Percentiles rank a stretch among this genome's conserved stretches.
These are phyloP conservation scores for Paelopatides confundens DNA, from an alignment of 53 echinoderm and acorn worm species.

Conservation along the genomic window DNA sequence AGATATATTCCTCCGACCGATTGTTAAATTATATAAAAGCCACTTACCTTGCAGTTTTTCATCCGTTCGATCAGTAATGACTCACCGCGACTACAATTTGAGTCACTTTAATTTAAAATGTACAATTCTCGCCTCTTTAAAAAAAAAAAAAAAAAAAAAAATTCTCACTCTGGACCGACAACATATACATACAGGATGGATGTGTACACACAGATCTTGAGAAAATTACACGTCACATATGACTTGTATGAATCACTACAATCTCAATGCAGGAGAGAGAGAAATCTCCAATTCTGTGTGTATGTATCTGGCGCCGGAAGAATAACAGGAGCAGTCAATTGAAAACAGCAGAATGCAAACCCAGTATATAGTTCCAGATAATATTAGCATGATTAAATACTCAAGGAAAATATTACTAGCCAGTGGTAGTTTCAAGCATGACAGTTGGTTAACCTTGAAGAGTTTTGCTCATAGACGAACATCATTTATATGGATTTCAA, in stretches of 20 bases:
- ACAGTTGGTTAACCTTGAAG: constrained; percentile 31
- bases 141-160: too few species aligned
- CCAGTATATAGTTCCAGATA: neutral
- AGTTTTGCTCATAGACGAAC: neutral
- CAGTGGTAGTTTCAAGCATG: neutral
- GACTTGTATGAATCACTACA: neutral
- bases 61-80: neutral
- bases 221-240: neutral
- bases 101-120: constrained; percentile 28
- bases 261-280: neutral
- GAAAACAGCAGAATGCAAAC: neutral
- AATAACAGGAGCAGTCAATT: constrained; percentile 14
- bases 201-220: neutral
- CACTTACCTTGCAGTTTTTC: neutral
- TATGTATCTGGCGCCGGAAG: constrained; percentile 16
- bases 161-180: neutral
- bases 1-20: neutral
- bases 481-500: too few species aligned
- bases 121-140: neutral
- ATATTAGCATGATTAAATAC: neutral
- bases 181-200: neutral
- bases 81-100: neutral
- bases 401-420: constrained; percentile 6
- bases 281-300: neutral
- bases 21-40: neutral